These are phyloP conservation scores for Dolomedes plantarius DNA, from an alignment of 2,888 invertebrate species.

Conservation along the genomic window DNA sequence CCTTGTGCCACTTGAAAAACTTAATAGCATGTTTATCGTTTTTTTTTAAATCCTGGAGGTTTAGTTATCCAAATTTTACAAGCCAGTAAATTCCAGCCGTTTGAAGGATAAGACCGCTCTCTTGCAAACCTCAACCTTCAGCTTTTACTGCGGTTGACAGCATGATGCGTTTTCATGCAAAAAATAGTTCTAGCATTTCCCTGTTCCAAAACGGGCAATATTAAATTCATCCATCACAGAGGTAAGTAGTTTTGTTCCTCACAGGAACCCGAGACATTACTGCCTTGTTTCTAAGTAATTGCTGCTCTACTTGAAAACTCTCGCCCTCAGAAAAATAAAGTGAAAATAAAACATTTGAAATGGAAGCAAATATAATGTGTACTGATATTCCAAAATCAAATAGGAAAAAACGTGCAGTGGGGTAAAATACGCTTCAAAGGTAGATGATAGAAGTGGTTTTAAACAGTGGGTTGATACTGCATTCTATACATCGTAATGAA, in stretches of 20 bases:
- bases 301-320: constrained; percentile 33
- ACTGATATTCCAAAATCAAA: constrained; percentile 42
- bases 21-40: too few species aligned
- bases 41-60: too few species aligned
- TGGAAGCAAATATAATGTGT: constrained; percentile 26
- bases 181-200: too few species aligned
- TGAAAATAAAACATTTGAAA: not conserved
- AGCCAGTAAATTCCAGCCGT: not conserved
- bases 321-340: not conserved
- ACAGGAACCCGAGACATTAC: not conserved
- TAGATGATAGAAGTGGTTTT: constrained; percentile 61
- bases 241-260: too few species aligned
- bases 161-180: too few species aligned
- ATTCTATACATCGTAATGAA: constrained; percentile 62
- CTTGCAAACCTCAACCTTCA: not conserved
- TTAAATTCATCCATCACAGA: too few species aligned
- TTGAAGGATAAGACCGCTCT: not conserved
- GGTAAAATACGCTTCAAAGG: constrained; percentile 68
- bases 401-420: constrained; percentile 58
- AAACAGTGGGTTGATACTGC: constrained; percentile 62
- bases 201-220: too few species aligned
- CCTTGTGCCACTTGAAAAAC: not conserved
- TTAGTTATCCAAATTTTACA: not conserved
- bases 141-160: too few species aligned
- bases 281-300: not conserved